These are phyloP conservation scores for Pelosia muscerda DNA, from an alignment of 2,888 invertebrate genomes.

Conservation along the genomic window DNA sequence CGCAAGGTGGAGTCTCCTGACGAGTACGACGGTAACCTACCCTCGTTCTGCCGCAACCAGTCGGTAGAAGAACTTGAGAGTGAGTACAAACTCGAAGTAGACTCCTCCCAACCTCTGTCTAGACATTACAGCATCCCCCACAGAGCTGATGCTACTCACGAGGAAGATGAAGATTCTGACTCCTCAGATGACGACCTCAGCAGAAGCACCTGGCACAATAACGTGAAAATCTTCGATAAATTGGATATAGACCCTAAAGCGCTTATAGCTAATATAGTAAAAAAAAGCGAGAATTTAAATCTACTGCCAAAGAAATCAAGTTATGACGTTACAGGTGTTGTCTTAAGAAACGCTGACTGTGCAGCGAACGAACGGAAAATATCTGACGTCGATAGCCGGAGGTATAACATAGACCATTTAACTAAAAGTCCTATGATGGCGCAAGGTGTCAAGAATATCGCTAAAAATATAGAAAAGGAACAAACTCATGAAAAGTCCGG, in stretches of 20 bases:
- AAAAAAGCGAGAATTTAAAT: constrained; percentile 62
- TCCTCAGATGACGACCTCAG: constrained; percentile 52
- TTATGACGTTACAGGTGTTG: constrained; percentile 69
- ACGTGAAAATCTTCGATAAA: constrained; percentile 56
- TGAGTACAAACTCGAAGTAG: constrained; percentile 60
- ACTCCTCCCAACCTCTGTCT: constrained; percentile 61
- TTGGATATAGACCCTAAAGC: constrained; percentile 64
- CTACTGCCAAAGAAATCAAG: constrained; percentile 66
- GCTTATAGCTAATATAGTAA: constrained; percentile 59
- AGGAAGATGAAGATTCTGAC: constrained; percentile 47
- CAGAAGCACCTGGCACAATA: constrained; percentile 58
- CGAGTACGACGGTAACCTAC: constrained; percentile 48
- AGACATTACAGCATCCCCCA: constrained; percentile 73
- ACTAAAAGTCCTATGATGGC: constrained; percentile 64
- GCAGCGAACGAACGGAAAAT: constrained; percentile 59
- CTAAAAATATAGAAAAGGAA: constrained; percentile 57
- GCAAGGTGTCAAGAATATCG: constrained; percentile 64
- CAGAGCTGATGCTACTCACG: constrained; percentile 48
- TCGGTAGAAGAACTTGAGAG: constrained; percentile 78
- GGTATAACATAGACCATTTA: constrained; percentile 70
- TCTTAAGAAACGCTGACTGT: constrained; percentile 57
- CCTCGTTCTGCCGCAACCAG: constrained; percentile 79
- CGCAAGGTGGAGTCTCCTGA: constrained; percentile 50
- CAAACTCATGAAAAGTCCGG: constrained; percentile 66
- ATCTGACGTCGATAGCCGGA: constrained; percentile 64